Evolutionary conservation across 2,888 invertebrate species (phyloP).

Genomic region (Noctua janthe): DNA sequence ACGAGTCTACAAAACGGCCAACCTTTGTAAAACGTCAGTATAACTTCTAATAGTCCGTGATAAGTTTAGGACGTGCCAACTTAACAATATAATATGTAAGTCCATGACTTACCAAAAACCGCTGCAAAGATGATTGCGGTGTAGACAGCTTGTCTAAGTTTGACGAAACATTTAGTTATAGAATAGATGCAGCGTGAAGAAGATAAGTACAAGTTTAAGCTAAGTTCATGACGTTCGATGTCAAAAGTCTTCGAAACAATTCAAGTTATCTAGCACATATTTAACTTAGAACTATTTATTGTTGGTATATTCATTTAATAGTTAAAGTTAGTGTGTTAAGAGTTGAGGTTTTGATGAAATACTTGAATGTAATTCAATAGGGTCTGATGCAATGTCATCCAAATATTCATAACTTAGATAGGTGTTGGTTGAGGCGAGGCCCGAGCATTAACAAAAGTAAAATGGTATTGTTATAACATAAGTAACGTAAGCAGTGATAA

Average conservation of each 20-base stretch:
- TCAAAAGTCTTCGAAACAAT: slow-evolving; percentile 33
- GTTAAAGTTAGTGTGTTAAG: slow-evolving; percentile 3
- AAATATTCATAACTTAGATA: background rate
- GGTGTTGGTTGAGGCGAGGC: background rate
- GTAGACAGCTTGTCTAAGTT: slow-evolving; percentile 61
- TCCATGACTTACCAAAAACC: slow-evolving; percentile 62
- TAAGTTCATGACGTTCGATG: slow-evolving; percentile 23
- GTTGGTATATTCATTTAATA: slow-evolving; percentile 5
- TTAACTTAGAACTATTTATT: slow-evolving; percentile 15
- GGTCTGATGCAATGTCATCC: background rate
- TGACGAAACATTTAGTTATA: slow-evolving; percentile 24
- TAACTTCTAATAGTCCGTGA: slow-evolving; percentile 55
- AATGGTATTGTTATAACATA: background rate
- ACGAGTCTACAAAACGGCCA: slow-evolving; percentile 29
- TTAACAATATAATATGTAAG: slow-evolving; percentile 51
- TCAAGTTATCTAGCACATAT: slow-evolving; percentile 25
- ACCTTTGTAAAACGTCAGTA: slow-evolving; percentile 41
- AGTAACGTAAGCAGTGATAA: too few species aligned
- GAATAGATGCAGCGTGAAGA: slow-evolving; percentile 39
- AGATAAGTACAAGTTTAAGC: slow-evolving; percentile 13
- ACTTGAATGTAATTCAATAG: slow-evolving; percentile 4
- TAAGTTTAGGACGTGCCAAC: slow-evolving; percentile 53
- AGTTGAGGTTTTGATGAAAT: slow-evolving; percentile 3
- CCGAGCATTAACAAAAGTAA: background rate
- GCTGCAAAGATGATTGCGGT: slow-evolving; percentile 56